These are phyloP conservation scores for Scomberomorus guttatus DNA, from an alignment of 2,797 vertebrate species.

Conservation along the genomic window DNA sequence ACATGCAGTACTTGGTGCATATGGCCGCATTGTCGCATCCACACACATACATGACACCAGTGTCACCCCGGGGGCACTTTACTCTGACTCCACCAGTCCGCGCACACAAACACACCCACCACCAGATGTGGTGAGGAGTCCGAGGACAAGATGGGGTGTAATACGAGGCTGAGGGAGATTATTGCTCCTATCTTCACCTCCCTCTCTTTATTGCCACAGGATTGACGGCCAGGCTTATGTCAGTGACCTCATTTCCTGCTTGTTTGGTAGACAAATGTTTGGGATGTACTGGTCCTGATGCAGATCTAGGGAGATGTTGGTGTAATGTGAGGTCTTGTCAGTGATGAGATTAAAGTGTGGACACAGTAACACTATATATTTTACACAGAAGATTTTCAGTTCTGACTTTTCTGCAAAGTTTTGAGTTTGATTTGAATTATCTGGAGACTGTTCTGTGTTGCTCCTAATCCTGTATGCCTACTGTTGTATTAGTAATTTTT, in stretches of 20 bases:
- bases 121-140: conserved; percentile 42
- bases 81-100: conserved; percentile 35
- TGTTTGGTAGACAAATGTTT: conserved; percentile 45
- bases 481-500: conserved; percentile 34
- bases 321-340: conserved; percentile 6
- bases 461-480: conserved; percentile 11
- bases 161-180: conserved; percentile 70
- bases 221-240: conserved; percentile 69
- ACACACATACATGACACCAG: conserved; percentile 35
- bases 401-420: neutral
- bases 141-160: conserved; percentile 45
- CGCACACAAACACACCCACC: conserved; percentile 47
- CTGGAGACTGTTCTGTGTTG: conserved; percentile 4
- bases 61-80: conserved; percentile 29
- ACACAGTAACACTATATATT: neutral
- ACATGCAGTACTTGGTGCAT: conserved; percentile 42
- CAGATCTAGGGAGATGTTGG: conserved; percentile 27
- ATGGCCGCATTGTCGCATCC: conserved; percentile 36
- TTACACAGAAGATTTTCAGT: neutral
- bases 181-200: conserved; percentile 71
- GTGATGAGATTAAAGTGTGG: conserved; percentile 4
- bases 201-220: conserved; percentile 55
- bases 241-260: conserved; percentile 75
- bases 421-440: neutral
- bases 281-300: conserved; percentile 44